Conservation (phyloP, 2,888 invertebrate species). For the Lathronympha strigana region DNA sequence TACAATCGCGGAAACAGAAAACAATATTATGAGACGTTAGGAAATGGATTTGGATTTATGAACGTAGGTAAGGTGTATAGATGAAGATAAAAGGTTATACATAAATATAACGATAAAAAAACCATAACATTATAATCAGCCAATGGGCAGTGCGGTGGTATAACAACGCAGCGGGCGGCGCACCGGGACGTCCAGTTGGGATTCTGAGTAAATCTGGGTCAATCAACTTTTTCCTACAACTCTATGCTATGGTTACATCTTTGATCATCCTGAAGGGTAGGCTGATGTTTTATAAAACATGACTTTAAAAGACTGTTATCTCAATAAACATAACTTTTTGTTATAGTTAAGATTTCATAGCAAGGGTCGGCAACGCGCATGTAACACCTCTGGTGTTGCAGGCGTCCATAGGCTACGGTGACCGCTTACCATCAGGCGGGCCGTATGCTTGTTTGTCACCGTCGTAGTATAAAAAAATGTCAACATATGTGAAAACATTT, state of each 20-base stretch:
- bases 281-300: not conserved
- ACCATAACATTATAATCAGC: conserved; percentile 25
- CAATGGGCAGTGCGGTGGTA: conserved; percentile 21
- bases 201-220: not conserved
- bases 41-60: too few species aligned
- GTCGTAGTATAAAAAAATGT: too few species aligned
- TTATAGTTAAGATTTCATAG: too few species aligned
- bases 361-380: too few species aligned
- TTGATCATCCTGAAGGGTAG: not conserved
- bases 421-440: too few species aligned
- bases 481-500: too few species aligned
- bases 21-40: too few species aligned
- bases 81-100: not conserved
- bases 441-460: too few species aligned
- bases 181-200: conserved; percentile 1
- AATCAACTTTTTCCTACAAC: not conserved
- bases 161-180: conserved; percentile 15
- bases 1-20: too few species aligned
- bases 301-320: too few species aligned
- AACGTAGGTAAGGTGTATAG: not conserved
- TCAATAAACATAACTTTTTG: not conserved
- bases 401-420: too few species aligned
- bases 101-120: conserved; percentile 5
- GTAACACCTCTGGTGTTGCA: too few species aligned
- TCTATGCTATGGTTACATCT: not conserved